Percentiles rank a stretch among this genome's conserved stretches.
Conservation (phyloP, 2,113 vertebrate species). For the Tor tambroides region DNA sequence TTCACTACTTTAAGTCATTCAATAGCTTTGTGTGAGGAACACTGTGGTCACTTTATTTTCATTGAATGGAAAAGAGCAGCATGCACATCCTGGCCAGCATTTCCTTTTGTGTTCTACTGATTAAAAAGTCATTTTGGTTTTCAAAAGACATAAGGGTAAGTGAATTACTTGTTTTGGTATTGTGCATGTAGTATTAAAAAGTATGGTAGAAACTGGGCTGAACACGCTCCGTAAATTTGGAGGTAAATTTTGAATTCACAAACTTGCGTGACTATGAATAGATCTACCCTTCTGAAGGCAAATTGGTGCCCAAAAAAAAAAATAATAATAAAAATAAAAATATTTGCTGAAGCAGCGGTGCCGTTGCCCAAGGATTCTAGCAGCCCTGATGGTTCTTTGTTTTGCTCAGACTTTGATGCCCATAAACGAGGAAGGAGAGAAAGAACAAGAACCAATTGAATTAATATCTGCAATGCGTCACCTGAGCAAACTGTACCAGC, state of each 20-base stretch:
- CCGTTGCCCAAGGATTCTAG: neutral
- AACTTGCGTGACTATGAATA: neutral
- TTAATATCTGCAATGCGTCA: slow-evolving; percentile 26
- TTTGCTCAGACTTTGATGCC: slow-evolving; percentile 19
- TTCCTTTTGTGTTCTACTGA: neutral
- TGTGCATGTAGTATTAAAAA: neutral
- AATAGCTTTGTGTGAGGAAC: neutral
- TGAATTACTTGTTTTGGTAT: neutral
- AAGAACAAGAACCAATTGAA: neutral
- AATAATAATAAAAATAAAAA: too few species aligned
- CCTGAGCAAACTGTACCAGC: slow-evolving; percentile 46
- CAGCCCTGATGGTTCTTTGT: neutral
- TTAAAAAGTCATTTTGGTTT: neutral
- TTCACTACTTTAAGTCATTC: too few species aligned
- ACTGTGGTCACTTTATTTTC: neutral
- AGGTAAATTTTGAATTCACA: neutral
- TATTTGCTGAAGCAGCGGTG: neutral
- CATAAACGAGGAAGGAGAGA: neutral
- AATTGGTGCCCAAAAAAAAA: neutral
- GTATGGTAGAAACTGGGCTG: neutral
- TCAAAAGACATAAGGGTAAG: neutral
- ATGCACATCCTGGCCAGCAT: neutral
- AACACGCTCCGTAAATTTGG: neutral
- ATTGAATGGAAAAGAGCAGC: neutral
- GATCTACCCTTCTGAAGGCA: neutral